Evolutionary conservation across 2,797 vertebrate genomes (phyloP), one percentile per base, ranked within the genome.

Genomic region (Miichthys miiuy): DNA sequence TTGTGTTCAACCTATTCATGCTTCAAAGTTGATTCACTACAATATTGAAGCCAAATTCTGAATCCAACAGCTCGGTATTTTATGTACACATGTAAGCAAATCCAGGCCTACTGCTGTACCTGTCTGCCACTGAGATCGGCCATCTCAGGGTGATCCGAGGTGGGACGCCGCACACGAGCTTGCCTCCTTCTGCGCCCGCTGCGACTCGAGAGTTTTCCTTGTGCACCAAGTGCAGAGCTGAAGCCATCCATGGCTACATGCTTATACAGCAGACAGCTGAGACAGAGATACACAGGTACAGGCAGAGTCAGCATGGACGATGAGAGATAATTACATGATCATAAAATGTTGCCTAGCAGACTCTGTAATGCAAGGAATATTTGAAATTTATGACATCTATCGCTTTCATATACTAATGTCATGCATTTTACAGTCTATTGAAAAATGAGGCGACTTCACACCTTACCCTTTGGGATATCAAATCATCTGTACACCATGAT

Each of bases 201-300:
- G 0, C 84, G 91, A 46, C 87, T 89, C 68, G 95, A 94, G 81
- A 92, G 75, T 0, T 42, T 78, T 50, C 95, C 95, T 75, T 96
- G 95, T 46, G 94, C 93, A 64, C 94, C 97, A 82, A 95, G 89
- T 8, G 89, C 91, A 16, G 95, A 97, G 84, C 95, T 92, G 90
- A 98, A 98, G 71, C 88, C 85, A 21, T 93, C 96, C 95, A 99
- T 82, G 38, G 96, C 93, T 81, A 97, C 90, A 78, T 99, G 96
- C 90, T 96, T 96, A 81, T 97, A 98, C 75, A 97, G 88, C 74
- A 98, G 90, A 89, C 98, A 99, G 89, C 98, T 99, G 93, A 38
- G 47, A 65, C n/a, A 61, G 50, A 78, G 30, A 82, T 2, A 81
- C 17, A 64, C 48, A 55, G 42, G 61, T 55, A 77, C 7, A 80